Conservation (phyloP, 2,888 invertebrate genomes). For the Apantesis nais region DNA sequence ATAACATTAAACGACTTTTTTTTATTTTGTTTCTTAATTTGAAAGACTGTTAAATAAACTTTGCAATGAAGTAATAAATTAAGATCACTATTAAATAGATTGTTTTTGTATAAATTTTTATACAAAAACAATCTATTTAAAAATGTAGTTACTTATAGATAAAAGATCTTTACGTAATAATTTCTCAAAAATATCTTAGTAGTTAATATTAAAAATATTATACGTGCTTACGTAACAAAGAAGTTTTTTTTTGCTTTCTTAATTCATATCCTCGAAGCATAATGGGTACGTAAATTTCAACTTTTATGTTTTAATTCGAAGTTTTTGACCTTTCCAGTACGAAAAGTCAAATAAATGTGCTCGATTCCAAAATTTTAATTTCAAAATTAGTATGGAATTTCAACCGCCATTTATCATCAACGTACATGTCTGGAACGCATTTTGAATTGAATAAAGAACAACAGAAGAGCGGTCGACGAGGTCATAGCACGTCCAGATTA, state of each 20-base stretch:
- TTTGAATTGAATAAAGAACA: conserved; percentile 78
- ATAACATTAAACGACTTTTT: conserved; percentile 38
- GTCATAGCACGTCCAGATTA: conserved; percentile 62
- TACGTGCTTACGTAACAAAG: neutral
- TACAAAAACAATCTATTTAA: neutral
- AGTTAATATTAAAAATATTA: neutral
- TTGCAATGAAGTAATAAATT: neutral
- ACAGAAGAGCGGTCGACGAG: conserved; percentile 68
- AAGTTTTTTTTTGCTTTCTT: neutral
- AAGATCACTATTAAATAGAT: too few relatives aligned
- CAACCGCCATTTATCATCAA: conserved; percentile 54
- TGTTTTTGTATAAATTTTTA: neutral
- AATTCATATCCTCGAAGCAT: neutral
- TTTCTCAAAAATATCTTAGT: neutral
- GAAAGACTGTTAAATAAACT: neutral
- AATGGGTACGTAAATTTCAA: neutral
- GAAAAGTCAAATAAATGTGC: conserved; percentile 22
- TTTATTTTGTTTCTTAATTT: neutral
- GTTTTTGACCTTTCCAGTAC: neutral
- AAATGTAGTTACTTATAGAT: neutral
- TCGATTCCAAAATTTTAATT: conserved; percentile 33
- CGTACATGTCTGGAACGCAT: conserved; percentile 64
- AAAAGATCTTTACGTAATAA: neutral
- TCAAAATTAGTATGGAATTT: conserved; percentile 46
- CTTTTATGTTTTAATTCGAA: neutral